These are phyloP conservation scores for Stenchaetothrips biformis DNA, from an alignment of 2,888 invertebrate genomes.

Conservation along the genomic window DNA sequence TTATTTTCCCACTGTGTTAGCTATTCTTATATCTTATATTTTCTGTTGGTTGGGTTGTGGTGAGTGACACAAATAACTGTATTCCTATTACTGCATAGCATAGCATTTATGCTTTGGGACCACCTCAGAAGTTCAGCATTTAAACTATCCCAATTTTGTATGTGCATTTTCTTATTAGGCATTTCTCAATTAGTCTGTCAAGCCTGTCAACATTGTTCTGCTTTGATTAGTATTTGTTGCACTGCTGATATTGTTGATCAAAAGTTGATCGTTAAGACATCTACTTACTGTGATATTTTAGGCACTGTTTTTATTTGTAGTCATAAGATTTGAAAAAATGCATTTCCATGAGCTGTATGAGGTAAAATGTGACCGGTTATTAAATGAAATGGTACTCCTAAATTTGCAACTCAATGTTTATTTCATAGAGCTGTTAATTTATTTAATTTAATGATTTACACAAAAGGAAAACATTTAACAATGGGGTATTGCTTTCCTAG, in stretches of 20 bases:
- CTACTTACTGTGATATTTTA: slow-evolving; percentile 24
- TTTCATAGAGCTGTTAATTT: not conserved
- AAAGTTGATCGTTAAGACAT: not conserved
- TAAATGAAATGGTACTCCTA: not conserved
- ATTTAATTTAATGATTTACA: slow-evolving; percentile 12
- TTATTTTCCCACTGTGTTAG: too few relatives aligned
- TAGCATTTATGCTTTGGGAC: too few relatives aligned
- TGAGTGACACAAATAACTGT: too few relatives aligned
- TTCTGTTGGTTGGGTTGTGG: too few relatives aligned
- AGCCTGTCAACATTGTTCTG: too few relatives aligned
- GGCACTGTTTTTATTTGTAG: slow-evolving; percentile 11
- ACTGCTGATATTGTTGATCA: not conserved
- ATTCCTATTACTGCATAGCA: too few relatives aligned
- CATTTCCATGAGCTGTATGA: not conserved
- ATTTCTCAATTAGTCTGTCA: too few relatives aligned
- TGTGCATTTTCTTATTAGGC: too few relatives aligned
- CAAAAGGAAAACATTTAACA: not conserved
- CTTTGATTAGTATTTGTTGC: too few relatives aligned
- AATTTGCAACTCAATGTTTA: not conserved
- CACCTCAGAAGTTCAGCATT: too few relatives aligned
- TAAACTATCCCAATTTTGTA: too few relatives aligned
- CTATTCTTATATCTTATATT: too few relatives aligned
- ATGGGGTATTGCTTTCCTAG: not conserved
- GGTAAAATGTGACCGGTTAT: not conserved
- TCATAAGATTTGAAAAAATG: not conserved